phyloP scores from a whole-genome alignment of 2,797 vertebrate species.

The Leucoraja ocellata region DNA sequence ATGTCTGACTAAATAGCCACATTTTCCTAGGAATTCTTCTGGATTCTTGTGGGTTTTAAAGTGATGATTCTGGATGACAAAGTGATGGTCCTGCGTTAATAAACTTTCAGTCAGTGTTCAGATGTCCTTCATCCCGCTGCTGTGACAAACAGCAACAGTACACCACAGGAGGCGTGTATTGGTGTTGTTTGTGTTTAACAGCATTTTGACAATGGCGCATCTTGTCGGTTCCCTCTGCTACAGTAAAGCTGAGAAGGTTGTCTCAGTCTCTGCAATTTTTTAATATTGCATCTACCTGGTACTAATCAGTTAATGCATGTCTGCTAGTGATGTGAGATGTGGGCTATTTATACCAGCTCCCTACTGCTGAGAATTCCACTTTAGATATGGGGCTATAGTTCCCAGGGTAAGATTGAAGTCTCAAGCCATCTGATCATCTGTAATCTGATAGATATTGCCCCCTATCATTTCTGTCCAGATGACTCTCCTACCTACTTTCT shows the following conservation, averaged over 20 bases:
- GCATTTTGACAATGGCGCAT: background rate
- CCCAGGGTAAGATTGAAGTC: background rate
- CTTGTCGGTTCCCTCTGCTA: background rate
- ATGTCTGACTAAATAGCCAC: background rate
- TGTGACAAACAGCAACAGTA: background rate
- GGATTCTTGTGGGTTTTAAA: background rate
- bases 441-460: background rate
- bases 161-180: background rate
- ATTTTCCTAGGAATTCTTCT: background rate
- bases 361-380: background rate
- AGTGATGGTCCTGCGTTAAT: constrained; percentile 1
- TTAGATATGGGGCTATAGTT: background rate
- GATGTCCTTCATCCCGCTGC: background rate
- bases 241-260: background rate
- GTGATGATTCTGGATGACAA: too few species aligned
- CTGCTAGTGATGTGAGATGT: background rate
- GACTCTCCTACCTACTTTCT: too few species aligned
- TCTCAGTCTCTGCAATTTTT: background rate
- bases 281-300: background rate
- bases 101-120: background rate
- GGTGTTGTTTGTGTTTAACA: background rate
- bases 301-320: background rate
- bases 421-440: background rate
- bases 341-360: background rate
- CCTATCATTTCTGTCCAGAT: too few species aligned